Conservation (phyloP, 2,797 vertebrate genomes). For the Acanthurus lineatus region DNA sequence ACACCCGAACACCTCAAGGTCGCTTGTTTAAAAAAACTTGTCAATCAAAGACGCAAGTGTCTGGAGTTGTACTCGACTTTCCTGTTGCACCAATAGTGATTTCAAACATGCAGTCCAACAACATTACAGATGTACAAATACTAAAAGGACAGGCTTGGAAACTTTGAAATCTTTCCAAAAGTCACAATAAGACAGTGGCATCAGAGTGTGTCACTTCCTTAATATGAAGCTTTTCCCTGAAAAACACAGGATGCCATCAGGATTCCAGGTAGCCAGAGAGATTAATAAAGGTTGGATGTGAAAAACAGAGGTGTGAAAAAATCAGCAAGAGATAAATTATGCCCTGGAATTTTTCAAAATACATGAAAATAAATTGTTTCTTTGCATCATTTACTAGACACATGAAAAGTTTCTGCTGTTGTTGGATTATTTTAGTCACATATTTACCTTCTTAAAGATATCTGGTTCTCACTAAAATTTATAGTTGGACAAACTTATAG, state of each 20-base stretch:
- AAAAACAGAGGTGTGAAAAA: no score
- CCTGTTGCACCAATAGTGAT: conserved; percentile 13
- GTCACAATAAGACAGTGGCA: conserved; percentile 20
- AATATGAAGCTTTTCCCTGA: conserved; percentile 33
- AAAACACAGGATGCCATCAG: background rate
- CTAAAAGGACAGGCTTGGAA: conserved; percentile 36
- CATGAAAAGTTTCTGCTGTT: background rate
- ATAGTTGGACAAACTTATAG: background rate
- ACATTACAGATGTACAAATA: conserved; percentile 26
- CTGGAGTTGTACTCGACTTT: conserved; percentile 35
- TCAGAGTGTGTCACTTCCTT: conserved; percentile 19
- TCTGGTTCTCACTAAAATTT: conserved; percentile 6
- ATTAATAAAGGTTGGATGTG: background rate
- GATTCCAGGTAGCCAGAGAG: background rate
- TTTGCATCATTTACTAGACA: no score
- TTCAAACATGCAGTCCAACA: conserved; percentile 44
- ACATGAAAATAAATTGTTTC: no score
- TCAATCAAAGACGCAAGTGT: conserved; percentile 31
- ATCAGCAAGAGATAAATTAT: no score
- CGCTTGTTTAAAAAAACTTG: conserved; percentile 35
- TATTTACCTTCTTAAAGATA: conserved; percentile 10
- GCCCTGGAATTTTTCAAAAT: no score
- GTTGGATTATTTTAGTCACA: background rate
- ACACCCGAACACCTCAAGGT: conserved; percentile 20
- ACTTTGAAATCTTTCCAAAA: conserved; percentile 40